phyloP scores from a whole-genome alignment of 2,888 invertebrate species.

The Synergus umbraculus region DNA sequence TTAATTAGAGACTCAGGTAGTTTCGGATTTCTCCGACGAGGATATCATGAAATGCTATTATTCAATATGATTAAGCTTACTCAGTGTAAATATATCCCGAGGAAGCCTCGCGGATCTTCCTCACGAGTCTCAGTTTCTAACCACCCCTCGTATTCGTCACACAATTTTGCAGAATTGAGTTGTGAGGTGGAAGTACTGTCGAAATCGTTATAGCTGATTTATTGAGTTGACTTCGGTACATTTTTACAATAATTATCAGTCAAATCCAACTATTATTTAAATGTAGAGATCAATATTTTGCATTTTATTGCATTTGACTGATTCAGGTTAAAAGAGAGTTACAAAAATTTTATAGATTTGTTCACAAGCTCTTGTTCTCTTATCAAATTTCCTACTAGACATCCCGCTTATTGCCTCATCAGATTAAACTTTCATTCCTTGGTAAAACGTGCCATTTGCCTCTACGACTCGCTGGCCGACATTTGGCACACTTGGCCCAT shows the following conservation, averaged over 20 bases:
- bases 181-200: background rate
- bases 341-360: background rate
- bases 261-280: too few species aligned
- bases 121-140: background rate
- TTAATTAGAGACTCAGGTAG: background rate
- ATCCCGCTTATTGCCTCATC: constrained; percentile 17
- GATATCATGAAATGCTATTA: background rate
- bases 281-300: too few species aligned
- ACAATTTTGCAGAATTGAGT: background rate
- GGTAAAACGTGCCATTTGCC: constrained; percentile 13
- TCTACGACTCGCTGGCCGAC: background rate
- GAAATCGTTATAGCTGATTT: too few species aligned
- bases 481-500: constrained; percentile 36
- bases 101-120: background rate
- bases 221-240: too few species aligned
- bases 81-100: background rate
- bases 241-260: too few species aligned
- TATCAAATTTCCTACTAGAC: background rate
- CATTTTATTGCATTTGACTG: too few species aligned
- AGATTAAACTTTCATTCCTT: constrained; percentile 26
- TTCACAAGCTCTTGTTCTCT: background rate
- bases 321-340: too few species aligned
- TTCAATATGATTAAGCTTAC: background rate
- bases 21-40: background rate
- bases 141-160: background rate